These are phyloP conservation scores for Coenonympha glycerion DNA, from an alignment of 2,888 invertebrate genomes.

Conservation along the genomic window DNA sequence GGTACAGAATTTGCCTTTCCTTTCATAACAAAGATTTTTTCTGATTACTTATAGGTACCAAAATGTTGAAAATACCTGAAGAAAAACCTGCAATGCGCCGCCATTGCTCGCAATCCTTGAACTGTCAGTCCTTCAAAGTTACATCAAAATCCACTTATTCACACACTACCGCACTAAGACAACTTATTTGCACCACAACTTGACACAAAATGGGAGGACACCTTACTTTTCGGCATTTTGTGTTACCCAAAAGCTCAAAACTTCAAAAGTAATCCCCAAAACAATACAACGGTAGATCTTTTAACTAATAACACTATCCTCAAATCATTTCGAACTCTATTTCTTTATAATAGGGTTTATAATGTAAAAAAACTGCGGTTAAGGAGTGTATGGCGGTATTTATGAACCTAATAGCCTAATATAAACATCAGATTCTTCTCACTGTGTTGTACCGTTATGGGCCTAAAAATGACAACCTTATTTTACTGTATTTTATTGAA, in stretches of 20 bases:
- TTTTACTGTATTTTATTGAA: neutral
- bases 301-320: neutral
- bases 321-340: neutral
- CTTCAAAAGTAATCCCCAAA: constrained; percentile 8
- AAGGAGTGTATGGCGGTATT: constrained; percentile 20
- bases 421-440: constrained; percentile 38
- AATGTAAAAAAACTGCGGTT: neutral
- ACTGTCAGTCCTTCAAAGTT: neutral
- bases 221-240: constrained; percentile 11
- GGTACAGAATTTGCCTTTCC: no score
- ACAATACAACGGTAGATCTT: constrained; percentile 17
- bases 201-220: constrained; percentile 11
- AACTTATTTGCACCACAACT: constrained; percentile 13
- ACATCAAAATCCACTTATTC: neutral
- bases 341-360: neutral
- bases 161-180: constrained; percentile 10
- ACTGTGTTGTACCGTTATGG: constrained; percentile 25
- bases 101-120: neutral
- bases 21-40: no score
- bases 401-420: constrained; percentile 58
- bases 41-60: neutral
- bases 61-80: neutral
- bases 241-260: constrained; percentile 5
- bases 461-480: constrained; percentile 14
- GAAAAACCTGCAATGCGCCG: neutral